These are phyloP conservation scores for Salticus scenicus DNA, from an alignment of 2,888 invertebrate genomes.

Conservation along the genomic window DNA sequence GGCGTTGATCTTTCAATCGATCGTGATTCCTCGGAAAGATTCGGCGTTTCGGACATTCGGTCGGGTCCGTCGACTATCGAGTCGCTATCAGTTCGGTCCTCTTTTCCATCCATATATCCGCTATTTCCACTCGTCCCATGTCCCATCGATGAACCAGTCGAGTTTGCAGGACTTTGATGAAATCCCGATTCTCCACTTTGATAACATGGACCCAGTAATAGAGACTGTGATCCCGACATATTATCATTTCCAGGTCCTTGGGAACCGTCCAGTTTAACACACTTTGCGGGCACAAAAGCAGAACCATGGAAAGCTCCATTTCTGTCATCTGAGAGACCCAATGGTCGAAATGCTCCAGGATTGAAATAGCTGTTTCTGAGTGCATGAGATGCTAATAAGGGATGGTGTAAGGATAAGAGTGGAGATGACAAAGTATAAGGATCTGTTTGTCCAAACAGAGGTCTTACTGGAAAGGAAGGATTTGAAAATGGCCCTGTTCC, in stretches of 20 bases:
- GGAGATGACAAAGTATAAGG: slow-evolving; percentile 47
- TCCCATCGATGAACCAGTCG: slow-evolving; percentile 39
- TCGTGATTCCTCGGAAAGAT: slow-evolving; percentile 63
- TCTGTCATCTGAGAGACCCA: slow-evolving; percentile 43
- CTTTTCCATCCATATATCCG: slow-evolving; percentile 48
- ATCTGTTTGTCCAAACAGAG: slow-evolving; percentile 53
- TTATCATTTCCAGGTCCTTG: slow-evolving; percentile 13
- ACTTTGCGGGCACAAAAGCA: slow-evolving; percentile 62
- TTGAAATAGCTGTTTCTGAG: slow-evolving; percentile 44
- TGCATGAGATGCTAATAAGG: slow-evolving; percentile 35
- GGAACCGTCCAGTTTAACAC: slow-evolving; percentile 50
- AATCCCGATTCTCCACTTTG: slow-evolving; percentile 46
- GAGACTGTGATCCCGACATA: neutral
- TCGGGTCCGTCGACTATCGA: slow-evolving; percentile 61
- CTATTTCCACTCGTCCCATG: neutral
- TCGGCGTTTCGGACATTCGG: slow-evolving; percentile 63
- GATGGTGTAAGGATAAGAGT: slow-evolving; percentile 45
- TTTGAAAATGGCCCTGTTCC: slow-evolving; percentile 28
- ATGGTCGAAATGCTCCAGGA: slow-evolving; percentile 52
- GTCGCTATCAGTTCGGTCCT: slow-evolving; percentile 55
- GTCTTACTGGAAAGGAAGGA: slow-evolving; percentile 44
- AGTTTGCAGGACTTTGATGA: slow-evolving; percentile 57
- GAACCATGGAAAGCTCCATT: slow-evolving; percentile 62
- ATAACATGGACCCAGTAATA: slow-evolving; percentile 32
- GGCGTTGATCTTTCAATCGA: slow-evolving; percentile 63